Evolutionary conservation across 2,113 vertebrate species (phyloP), one percentile per base, ranked within the genome.

Genomic region (Tursiops truncatus): DNA sequence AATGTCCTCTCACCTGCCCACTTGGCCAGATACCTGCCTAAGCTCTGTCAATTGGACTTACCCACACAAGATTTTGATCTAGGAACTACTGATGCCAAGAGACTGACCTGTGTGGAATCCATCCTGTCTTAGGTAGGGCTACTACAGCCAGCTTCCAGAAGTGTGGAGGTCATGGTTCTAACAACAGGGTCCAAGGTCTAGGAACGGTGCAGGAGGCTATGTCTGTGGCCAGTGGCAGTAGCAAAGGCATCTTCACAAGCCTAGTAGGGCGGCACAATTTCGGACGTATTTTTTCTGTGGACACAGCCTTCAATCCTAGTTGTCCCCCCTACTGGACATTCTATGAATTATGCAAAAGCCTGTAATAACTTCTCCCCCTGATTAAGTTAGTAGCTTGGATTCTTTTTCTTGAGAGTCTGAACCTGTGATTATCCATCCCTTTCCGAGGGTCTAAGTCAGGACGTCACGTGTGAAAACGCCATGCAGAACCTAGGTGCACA

Each of bases 161-260:
- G 2, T 25, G 5, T 71, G 36, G 36, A 5, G 7, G 20, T 38
- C 44, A 58, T 1, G 36, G 33, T 80, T 60, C 67, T 71, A 31
- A 71, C 1, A 21, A 23, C 1, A 33, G 25, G 7, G 2, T 28
- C 47, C 41, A 23, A 21, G 41, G 2, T 9, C 74, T n/a, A 1
- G 5, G 50, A 68, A 73, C 23, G 36, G 7, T 9, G 23, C 5
- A 12, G 38, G 20, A 31, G 26, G 20, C 23, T 36, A 31, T 8
- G 71, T 17, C 53, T 41, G 38, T 73, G 44, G 18, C 65, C 11
- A 38, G 12, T 8, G 58, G 31, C 53, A 65, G 23, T 11, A 44
- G 26, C 17, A 20, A 95, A 56, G 47, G 6, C 25, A 21, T 56
- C 23, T 79, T 60, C 58, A 33, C 17, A 60, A 58, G 26, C 38